Percentiles rank a stretch among this genome's conserved stretches.
phyloP scores from a whole-genome alignment of 2,113 vertebrate genomes.

The Pollachius pollachius region DNA sequence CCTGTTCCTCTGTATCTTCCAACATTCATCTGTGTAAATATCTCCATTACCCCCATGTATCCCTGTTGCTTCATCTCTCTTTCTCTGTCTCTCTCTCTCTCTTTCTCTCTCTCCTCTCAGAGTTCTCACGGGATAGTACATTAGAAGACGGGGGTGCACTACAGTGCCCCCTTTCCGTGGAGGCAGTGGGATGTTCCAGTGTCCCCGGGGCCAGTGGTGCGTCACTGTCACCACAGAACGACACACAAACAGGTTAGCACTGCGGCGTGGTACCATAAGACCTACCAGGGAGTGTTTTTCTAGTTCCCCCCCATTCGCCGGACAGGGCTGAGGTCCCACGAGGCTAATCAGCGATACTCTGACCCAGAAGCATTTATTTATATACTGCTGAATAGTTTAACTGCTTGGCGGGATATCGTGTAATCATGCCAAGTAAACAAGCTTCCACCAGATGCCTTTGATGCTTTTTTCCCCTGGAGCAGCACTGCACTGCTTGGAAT shows the following conservation, averaged over 20 bases:
- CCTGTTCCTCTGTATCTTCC: background rate
- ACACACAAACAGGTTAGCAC: conserved; percentile 57
- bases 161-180: conserved; percentile 51
- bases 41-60: too few relatives aligned
- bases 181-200: conserved; percentile 41
- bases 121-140: conserved; percentile 71
- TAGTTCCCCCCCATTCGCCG: background rate
- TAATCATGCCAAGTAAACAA: conserved; percentile 43
- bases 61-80: too few relatives aligned
- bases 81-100: conserved; percentile 4
- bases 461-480: conserved; percentile 9
- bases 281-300: background rate
- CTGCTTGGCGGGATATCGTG: conserved; percentile 22
- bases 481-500: background rate
- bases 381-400: conserved; percentile 30
- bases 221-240: conserved; percentile 45
- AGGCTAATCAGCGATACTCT: conserved; percentile 4
- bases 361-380: conserved; percentile 28
- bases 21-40: too few relatives aligned
- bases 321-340: background rate
- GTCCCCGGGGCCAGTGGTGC: conserved; percentile 40
- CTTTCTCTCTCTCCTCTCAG: conserved; percentile 33
- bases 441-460: conserved; percentile 37
- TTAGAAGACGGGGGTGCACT: conserved; percentile 62
- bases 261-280: background rate